Base-by-base conservation (phyloP, 2,113 vertebrate species). In the Psephotus haematonotus region DNA sequence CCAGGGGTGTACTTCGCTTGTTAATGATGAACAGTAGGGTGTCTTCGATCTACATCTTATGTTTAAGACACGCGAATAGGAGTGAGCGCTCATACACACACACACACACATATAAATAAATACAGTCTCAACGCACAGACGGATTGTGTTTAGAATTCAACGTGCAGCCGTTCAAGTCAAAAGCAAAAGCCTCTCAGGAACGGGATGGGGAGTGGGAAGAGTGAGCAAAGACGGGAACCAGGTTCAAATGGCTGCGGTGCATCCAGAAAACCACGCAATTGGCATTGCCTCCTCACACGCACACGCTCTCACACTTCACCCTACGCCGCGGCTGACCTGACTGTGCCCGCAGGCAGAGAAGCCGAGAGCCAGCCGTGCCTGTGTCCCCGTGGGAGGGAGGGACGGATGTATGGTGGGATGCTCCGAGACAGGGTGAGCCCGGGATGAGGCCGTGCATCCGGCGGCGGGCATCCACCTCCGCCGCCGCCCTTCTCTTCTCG, bases 351-450 rank as follows among this genome's bases (percentile, higher is more conserved):
- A 9, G 33, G 53, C 37, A 27, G 27, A 10, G 41, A 50, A 79
- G 23, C 17, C 20, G 57, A 1, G 13, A 8, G 23, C 3, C 28
- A 39, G 57, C 27, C 1, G 7, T 1, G 68, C 5, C 1, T 25
- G 28, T 35, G 18, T 41, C 33, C 71, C 2, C 10, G 4, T 20
- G 10, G 55, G 29, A 74, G 44, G 80, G 83, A 55, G 33, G 57
- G 33, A 59, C 13, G 13, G 33, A 59, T n/a, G 33, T 23, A 35
- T 10, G 13, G 29, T 65, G 35, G 80, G 83, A 55, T 80, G 75
- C 76, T n/a, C 85, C 1, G 35, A 19, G 35, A 10, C 1, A 9
- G 2, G 24, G 6, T 8, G 43, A 8, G 2, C 4, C 37, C 33
- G 27, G 27, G 37, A 29, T 43, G 49, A 20, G 3, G n/a, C 9